Evolutionary conservation across 2,113 vertebrate genomes (phyloP), one percentile per base, ranked within the genome.

Genomic region (Pyxicephalus adspersus): DNA sequence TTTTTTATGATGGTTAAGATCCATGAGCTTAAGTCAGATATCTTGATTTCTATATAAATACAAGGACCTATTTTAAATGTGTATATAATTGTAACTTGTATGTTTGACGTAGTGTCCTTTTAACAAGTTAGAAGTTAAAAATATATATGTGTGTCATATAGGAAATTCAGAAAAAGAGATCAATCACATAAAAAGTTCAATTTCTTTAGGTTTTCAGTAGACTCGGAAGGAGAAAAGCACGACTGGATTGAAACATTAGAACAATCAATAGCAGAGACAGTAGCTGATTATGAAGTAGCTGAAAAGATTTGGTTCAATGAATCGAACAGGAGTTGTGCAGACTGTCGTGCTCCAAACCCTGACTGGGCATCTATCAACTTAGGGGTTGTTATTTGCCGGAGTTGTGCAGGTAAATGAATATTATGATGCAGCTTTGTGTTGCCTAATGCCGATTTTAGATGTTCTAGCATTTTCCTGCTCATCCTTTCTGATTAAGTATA

Each of bases 251-350:
- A 97, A 93, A 95, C 94, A 61, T 90, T 99, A 84, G 95, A 96
- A 84, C 96, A 99, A 91, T 96, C 96, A 4, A 98, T 99, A 76
- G 94, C 95, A 9, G 97, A 99, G 91, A 96, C 96, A 54, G 94
- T 99, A 82, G 98, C 95, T 87, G 96, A 99, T 95, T 99, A 98
- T 77, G 97, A 99, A 94, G 98, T 99, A 90, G 96, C 95, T 3
- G 96, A 98, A 91, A 98, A 99, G 95, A 96, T 99, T 90, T 99
- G 98, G 98, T 96, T 96, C 92, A 98, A 98, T 86, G 91, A 95
- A 80, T 95, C 96, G 84, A 99, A 99, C 90, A 90, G 94, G 87
- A 95, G 84, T 90, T 99, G 98, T 34, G 98, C 96, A 22, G 98
- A 99, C 88, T 99, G 98, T 76, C 90, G 85, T 68, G 93, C 94